Conservation (phyloP, 2,888 invertebrate species). For the Isoperla grammatica region DNA sequence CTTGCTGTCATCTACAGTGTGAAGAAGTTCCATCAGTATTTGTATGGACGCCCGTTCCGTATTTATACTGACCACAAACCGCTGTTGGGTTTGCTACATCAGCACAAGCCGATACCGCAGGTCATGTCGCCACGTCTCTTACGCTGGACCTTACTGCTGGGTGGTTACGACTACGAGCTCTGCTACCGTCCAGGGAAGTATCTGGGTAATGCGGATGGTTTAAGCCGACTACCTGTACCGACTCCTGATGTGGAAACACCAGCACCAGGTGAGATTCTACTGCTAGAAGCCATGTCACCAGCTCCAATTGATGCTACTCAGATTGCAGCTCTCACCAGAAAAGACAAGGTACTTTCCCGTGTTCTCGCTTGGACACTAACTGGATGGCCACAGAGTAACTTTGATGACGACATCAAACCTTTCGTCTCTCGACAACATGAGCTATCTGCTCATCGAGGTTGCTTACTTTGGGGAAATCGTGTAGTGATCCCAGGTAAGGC, state of each 20-base stretch:
- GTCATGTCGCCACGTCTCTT: background rate
- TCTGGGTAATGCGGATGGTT: background rate
- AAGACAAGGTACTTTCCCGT: background rate
- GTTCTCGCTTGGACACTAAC: background rate
- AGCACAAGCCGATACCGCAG: background rate
- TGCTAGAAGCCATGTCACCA: background rate
- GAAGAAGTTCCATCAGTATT: slow-evolving; percentile 39
- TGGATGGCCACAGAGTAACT: background rate
- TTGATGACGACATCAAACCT: slow-evolving; percentile 13
- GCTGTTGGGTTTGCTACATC: slow-evolving; percentile 26
- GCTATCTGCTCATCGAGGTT: slow-evolving; percentile 26
- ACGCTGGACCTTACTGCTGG: background rate
- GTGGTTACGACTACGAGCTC: background rate
- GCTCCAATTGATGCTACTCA: background rate
- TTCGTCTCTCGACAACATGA: slow-evolving; percentile 21
- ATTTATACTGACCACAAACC: slow-evolving; percentile 35
- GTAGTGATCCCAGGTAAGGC: slow-evolving; percentile 28
- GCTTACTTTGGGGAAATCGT: slow-evolving; percentile 31
- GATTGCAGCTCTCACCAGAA: background rate
- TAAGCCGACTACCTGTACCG: background rate
- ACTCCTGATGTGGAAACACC: background rate
- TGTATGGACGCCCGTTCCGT: slow-evolving; percentile 36
- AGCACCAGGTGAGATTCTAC: background rate
- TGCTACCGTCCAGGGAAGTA: background rate
- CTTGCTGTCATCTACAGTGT: slow-evolving; percentile 40